Conservation (phyloP, 2,113 vertebrate genomes). For the Anseranas semipalmata region DNA sequence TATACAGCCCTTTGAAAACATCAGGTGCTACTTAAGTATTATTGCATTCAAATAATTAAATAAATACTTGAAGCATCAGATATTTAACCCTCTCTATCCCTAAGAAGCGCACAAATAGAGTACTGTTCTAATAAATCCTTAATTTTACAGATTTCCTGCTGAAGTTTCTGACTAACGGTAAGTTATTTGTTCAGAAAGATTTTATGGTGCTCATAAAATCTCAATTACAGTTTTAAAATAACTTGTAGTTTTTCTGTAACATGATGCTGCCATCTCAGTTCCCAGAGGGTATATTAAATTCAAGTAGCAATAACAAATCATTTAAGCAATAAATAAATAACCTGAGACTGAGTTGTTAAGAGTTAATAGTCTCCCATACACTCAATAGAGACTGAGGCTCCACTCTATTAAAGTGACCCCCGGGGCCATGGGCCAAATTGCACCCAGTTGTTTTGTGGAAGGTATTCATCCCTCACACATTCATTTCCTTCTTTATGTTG, state of each 20-base stretch:
- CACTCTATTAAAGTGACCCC: slow-evolving; percentile 99
- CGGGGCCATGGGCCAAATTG: slow-evolving; percentile 90
- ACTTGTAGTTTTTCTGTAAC: slow-evolving; percentile 82
- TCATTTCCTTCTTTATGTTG: slow-evolving; percentile 97
- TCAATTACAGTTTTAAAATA: slow-evolving; percentile 86
- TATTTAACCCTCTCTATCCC: slow-evolving; percentile 35
- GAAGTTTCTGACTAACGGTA: slow-evolving; percentile 76
- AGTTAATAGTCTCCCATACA: slow-evolving; percentile 98
- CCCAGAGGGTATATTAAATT: slow-evolving; percentile 86
- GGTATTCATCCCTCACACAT: slow-evolving; percentile 97
- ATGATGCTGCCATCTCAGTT: slow-evolving; percentile 78
- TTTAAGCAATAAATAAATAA: slow-evolving; percentile 95
- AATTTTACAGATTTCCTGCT: slow-evolving; percentile 77
- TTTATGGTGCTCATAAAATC: slow-evolving; percentile 82
- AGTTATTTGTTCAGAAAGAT: slow-evolving; percentile 85
- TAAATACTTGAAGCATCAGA: slow-evolving; percentile 23
- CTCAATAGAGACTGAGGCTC: slow-evolving; percentile 95
- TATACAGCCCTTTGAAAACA: not conserved
- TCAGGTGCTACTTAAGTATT: slow-evolving; percentile 18
- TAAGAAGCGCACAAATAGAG: slow-evolving; percentile 39
- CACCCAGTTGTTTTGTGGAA: slow-evolving; percentile 90
- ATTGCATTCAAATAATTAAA: slow-evolving; percentile 29
- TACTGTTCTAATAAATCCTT: slow-evolving; percentile 64
- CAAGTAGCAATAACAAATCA: slow-evolving; percentile 87
- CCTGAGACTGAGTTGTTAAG: slow-evolving; percentile 88